Conservation (phyloP, 2,113 vertebrate species). For the Antennarius striatus region DNA sequence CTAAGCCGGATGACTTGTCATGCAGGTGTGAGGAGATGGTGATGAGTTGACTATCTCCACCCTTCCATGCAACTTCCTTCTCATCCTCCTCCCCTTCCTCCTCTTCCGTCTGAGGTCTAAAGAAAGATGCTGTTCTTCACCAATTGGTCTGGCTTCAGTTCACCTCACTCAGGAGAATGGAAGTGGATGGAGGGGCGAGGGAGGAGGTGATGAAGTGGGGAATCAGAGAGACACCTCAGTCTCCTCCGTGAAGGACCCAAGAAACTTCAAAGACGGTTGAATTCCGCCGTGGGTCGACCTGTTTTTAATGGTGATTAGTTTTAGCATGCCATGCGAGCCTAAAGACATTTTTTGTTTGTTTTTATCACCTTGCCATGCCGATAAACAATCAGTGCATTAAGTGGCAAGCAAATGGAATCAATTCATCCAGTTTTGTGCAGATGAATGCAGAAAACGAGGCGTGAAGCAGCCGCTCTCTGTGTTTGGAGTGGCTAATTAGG, state of each 20-base stretch:
- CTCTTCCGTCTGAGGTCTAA: constrained; percentile 23
- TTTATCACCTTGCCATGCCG: constrained; percentile 60
- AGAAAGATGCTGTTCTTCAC: constrained; percentile 47
- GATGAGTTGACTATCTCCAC: constrained; percentile 36
- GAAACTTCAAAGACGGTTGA: constrained; percentile 55
- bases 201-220: constrained; percentile 1
- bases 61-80: constrained; percentile 17
- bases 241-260: constrained; percentile 21
- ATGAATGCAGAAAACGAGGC: constrained; percentile 79
- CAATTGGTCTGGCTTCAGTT: constrained; percentile 74
- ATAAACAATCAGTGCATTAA: constrained; percentile 79
- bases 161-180: constrained; percentile 61
- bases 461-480: constrained; percentile 74
- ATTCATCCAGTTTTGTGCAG: constrained; percentile 78
- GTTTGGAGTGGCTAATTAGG: constrained; percentile 78
- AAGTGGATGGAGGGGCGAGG: constrained; percentile 38
- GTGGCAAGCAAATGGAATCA: constrained; percentile 77
- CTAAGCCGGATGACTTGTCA: constrained; percentile 71
- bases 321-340: constrained; percentile 52
- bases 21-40: constrained; percentile 59
- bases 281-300: constrained; percentile 42
- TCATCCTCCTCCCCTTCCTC: constrained; percentile 8
- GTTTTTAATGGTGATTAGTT: constrained; percentile 57
- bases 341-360: constrained; percentile 58
- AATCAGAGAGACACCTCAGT: not conserved